These are phyloP conservation scores for Conger conger DNA, from an alignment of 2,113 vertebrate species.

Conservation along the genomic window DNA sequence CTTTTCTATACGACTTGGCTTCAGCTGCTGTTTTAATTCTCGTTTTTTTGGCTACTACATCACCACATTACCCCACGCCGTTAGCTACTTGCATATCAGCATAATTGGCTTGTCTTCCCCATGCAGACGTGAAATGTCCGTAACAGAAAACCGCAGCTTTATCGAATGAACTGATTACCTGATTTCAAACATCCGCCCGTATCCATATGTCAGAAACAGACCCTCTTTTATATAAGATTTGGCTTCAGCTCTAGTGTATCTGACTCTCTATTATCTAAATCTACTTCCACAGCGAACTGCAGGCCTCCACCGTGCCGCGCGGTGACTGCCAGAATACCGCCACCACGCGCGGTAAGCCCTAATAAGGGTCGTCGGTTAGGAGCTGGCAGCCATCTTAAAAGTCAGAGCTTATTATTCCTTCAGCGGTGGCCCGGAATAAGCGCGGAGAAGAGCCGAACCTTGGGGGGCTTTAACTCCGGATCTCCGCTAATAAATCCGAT, in stretches of 20 bases:
- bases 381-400: slow-evolving; percentile 32
- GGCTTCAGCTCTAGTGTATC: no score
- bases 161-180: no score
- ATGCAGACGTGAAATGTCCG: no score
- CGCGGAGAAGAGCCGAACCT: slow-evolving; percentile 43
- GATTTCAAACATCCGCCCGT: no score
- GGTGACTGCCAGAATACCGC: slow-evolving; percentile 34
- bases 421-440: slow-evolving; percentile 56
- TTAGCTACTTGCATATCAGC: neutral
- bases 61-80: neutral
- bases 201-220: no score
- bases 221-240: no score
- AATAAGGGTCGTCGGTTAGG: slow-evolving; percentile 28
- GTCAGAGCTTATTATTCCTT: slow-evolving; percentile 49
- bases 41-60: neutral
- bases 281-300: neutral
- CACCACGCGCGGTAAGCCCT: slow-evolving; percentile 38
- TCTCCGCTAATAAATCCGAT: slow-evolving; percentile 59
- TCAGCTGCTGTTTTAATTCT: neutral
- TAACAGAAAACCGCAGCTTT: no score
- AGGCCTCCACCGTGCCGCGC: slow-evolving; percentile 27
- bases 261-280: no score
- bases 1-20: neutral
- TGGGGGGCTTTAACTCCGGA: slow-evolving; percentile 44
- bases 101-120: no score